These are phyloP conservation scores for Myxocyprinus asiaticus DNA, from an alignment of 2,113 vertebrate genomes.

Conservation along the genomic window DNA sequence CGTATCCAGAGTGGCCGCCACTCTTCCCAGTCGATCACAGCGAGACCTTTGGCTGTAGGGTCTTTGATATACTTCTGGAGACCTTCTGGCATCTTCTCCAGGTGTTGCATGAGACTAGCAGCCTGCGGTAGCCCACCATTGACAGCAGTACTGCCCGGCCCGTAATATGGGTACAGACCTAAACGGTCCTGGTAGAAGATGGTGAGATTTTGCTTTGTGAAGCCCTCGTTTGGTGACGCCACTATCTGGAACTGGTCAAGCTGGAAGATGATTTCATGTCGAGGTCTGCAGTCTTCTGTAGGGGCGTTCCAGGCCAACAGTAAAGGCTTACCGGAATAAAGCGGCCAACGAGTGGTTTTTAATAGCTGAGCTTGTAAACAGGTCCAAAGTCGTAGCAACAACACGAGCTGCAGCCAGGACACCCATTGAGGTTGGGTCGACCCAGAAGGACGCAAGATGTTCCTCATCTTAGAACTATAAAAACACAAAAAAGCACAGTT, in stretches of 20 bases:
- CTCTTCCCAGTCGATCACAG: conserved; percentile 84
- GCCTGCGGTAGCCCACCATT: conserved; percentile 77
- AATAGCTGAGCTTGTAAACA: conserved; percentile 63
- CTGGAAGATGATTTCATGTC: conserved; percentile 66
- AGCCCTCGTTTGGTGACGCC: conserved; percentile 77
- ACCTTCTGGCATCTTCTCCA: conserved; percentile 68
- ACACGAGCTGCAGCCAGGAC: conserved; percentile 56
- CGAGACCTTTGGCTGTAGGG: conserved; percentile 70
- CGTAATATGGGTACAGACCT: conserved; percentile 78
- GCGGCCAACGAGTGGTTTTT: conserved; percentile 75
- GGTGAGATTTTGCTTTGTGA: conserved; percentile 79
- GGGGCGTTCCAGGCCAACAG: conserved; percentile 82
- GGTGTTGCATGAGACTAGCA: conserved; percentile 71
- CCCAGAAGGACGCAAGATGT: background rate
- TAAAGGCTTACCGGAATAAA: conserved; percentile 75
- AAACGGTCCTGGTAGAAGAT: conserved; percentile 82
- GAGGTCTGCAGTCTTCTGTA: conserved; percentile 76
- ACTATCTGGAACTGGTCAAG: conserved; percentile 77
- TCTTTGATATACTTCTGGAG: conserved; percentile 73
- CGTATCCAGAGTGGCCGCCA: conserved; percentile 83
- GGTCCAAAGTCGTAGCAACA: conserved; percentile 58
- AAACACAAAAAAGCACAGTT: background rate
- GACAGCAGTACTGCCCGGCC: conserved; percentile 53
- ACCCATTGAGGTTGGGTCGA: background rate
- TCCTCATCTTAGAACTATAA: conserved; percentile 26